phyloP scores from a whole-genome alignment of 1,140 invertebrate species.

The Nixonia krombeini region DNA sequence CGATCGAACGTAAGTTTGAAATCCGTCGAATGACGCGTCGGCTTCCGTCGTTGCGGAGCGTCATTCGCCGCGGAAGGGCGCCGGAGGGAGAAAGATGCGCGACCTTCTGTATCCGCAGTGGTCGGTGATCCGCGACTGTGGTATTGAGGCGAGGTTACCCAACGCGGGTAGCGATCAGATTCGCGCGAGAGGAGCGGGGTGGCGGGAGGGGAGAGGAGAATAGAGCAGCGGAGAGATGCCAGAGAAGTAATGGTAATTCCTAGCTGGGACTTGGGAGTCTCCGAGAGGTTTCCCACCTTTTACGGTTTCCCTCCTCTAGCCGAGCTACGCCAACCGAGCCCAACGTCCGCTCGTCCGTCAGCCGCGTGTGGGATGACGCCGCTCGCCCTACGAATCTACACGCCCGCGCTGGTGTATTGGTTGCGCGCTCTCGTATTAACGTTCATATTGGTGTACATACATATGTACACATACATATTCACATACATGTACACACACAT shows the following conservation, averaged over 20 bases:
- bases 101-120: slow-evolving; percentile 4
- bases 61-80: too few species aligned
- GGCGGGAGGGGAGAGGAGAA: slow-evolving; percentile 15
- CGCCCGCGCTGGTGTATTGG: too few species aligned
- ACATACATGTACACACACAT: too few species aligned
- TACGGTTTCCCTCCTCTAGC: slow-evolving; percentile 68
- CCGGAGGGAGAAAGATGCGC: neutral
- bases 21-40: neutral
- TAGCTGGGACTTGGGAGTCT: slow-evolving; percentile 62
- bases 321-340: slow-evolving; percentile 31
- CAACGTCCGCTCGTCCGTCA: slow-evolving; percentile 37
- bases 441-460: too few species aligned
- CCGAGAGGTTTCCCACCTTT: slow-evolving; percentile 70
- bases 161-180: slow-evolving; percentile 13
- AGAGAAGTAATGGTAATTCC: slow-evolving; percentile 62
- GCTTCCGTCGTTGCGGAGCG: neutral
- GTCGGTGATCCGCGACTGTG: slow-evolving; percentile 19
- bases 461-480: too few species aligned
- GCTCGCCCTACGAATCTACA: too few species aligned
- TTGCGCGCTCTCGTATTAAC: too few species aligned
- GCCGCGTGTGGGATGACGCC: too few species aligned
- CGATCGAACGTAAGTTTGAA: neutral
- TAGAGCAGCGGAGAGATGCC: slow-evolving; percentile 52
- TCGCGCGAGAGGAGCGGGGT: slow-evolving; percentile 25
- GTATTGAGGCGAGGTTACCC: slow-evolving; percentile 23